Percentiles rank a stretch among this genome's conserved stretches.
phyloP scores from a whole-genome alignment of 2,888 invertebrate genomes.

The Iselma pallidipennis region DNA sequence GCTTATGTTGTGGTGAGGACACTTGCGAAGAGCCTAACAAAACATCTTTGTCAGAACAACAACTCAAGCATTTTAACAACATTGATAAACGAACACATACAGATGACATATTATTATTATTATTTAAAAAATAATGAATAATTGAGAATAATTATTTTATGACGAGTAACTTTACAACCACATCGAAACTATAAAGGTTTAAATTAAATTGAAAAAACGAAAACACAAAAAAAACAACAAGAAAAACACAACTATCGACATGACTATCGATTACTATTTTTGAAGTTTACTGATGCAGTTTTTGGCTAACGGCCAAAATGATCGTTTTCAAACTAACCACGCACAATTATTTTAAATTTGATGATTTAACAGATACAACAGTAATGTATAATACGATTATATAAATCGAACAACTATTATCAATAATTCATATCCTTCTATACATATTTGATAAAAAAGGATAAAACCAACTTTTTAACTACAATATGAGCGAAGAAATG shows the following conservation, averaged over 20 bases:
- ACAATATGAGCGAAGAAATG: too few relatives aligned
- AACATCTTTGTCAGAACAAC: slow-evolving; percentile 54
- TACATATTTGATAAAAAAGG: not conserved
- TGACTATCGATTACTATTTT: not conserved
- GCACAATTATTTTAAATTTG: slow-evolving; percentile 2
- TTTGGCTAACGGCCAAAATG: not conserved
- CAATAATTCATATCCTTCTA: too few relatives aligned
- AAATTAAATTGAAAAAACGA: too few relatives aligned
- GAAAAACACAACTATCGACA: not conserved
- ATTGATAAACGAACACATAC: slow-evolving; percentile 35
- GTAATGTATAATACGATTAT: not conserved
- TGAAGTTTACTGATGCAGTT: not conserved
- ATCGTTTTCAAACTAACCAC: slow-evolving; percentile 1
- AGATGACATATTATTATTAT: slow-evolving; percentile 30
- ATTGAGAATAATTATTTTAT: not conserved
- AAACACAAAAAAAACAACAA: not conserved
- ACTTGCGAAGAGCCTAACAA: slow-evolving; percentile 57
- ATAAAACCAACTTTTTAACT: too few relatives aligned
- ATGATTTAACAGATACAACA: not conserved
- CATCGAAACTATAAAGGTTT: not conserved
- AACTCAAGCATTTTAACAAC: slow-evolving; percentile 47
- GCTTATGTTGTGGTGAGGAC: slow-evolving; percentile 57
- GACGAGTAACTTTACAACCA: too few relatives aligned
- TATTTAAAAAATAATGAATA: slow-evolving; percentile 2
- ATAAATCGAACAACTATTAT: slow-evolving; percentile 5